Percentiles rank a stretch among this genome's conserved stretches.
These are phyloP conservation scores for Pentalonia nigronervosa DNA, from an alignment of 1,140 invertebrate genomes.

Conservation along the genomic window DNA sequence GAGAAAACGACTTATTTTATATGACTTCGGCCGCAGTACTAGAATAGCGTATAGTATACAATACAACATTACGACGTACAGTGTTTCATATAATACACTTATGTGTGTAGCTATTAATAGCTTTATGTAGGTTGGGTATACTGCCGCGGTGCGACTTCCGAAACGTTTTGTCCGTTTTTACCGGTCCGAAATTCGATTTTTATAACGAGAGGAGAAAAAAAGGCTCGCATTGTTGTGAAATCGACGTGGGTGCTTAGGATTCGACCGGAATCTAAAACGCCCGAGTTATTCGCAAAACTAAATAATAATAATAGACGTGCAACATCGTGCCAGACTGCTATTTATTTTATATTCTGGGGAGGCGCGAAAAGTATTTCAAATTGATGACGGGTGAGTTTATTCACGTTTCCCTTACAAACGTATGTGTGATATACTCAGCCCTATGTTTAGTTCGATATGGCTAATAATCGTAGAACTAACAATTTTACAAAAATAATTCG, in stretches of 20 bases:
- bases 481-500: too few species aligned
- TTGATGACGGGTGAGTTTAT: background rate
- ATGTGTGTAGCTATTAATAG: background rate
- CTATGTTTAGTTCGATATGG: too few species aligned
- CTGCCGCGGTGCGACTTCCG: background rate
- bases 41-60: background rate
- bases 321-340: background rate
- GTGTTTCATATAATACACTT: background rate
- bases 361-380: background rate
- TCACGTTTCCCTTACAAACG: too few species aligned
- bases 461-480: too few species aligned
- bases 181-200: background rate
- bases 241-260: background rate
- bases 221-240: background rate
- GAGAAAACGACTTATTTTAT: background rate
- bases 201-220: background rate
- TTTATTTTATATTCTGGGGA: background rate
- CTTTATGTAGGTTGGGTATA: background rate
- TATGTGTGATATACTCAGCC: too few species aligned
- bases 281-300: background rate
- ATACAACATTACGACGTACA: background rate
- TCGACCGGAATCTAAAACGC: background rate
- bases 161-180: slow-evolving; percentile 1
- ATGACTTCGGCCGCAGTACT: background rate
- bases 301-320: background rate